A percentile compares a stretch with the other conserved stretches of the same genome.
Conservation (phyloP, 2,113 vertebrate species). For the Sphyrna mokarran region DNA sequence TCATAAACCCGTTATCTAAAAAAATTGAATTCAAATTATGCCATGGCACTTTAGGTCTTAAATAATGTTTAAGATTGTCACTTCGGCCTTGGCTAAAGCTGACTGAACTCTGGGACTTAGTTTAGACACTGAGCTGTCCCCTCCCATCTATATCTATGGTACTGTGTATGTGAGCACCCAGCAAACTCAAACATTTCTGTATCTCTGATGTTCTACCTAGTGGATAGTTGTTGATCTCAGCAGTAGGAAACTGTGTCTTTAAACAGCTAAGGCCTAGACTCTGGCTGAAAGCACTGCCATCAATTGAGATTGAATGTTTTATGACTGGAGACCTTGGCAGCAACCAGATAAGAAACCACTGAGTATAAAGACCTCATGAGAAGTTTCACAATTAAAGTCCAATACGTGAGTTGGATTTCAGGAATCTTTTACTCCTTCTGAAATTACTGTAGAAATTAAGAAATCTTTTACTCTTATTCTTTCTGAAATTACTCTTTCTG, state of each 20-base stretch:
- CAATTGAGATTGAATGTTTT: neutral
- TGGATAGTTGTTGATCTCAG: neutral
- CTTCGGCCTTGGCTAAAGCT: too few relatives aligned
- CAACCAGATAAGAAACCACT: neutral
- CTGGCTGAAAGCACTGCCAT: neutral
- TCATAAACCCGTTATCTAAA: neutral
- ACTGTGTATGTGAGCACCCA: too few relatives aligned
- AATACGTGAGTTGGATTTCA: too few relatives aligned
- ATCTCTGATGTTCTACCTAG: neutral
- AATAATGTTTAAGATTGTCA: neutral
- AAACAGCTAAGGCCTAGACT: neutral
- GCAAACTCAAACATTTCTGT: too few relatives aligned
- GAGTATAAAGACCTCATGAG: neutral
- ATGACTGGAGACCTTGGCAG: neutral
- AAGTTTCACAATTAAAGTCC: too few relatives aligned
- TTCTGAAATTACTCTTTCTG: too few relatives aligned
- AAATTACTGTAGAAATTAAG: too few relatives aligned
- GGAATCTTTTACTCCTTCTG: too few relatives aligned
- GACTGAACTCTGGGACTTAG: too few relatives aligned
- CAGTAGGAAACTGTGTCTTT: neutral
- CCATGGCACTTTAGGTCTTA: neutral
- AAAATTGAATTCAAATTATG: neutral
- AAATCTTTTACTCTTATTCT: too few relatives aligned
- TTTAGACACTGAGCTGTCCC: too few relatives aligned
- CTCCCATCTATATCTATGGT: too few relatives aligned